Evolutionary conservation across 1,140 invertebrate species (phyloP).

Genomic region (Drosophila lini): DNA sequence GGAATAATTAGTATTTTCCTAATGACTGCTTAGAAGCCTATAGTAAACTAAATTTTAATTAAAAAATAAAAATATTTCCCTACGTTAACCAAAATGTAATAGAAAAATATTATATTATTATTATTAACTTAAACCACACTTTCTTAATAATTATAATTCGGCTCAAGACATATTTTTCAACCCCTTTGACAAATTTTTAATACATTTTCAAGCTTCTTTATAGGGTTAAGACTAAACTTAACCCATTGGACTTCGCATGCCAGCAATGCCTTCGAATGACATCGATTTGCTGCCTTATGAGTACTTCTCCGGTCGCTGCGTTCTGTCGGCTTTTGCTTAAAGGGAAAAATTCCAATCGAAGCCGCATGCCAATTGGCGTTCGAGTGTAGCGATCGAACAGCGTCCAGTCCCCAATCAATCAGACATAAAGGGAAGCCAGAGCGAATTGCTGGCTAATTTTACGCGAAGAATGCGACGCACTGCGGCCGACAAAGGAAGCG

Average conservation of each 20-base stretch:
- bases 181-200: not conserved
- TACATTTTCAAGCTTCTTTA: not conserved
- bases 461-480: constrained; percentile 53
- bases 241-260: constrained; percentile 31
- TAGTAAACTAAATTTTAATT: too few relatives aligned
- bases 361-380: constrained; percentile 33
- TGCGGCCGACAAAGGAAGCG: constrained; percentile 58
- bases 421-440: constrained; percentile 47
- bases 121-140: not conserved
- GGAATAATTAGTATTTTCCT: too few relatives aligned
- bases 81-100: too few relatives aligned
- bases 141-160: not conserved
- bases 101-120: too few relatives aligned
- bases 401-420: constrained; percentile 56
- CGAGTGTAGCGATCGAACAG: constrained; percentile 53
- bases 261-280: constrained; percentile 44
- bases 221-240: not conserved
- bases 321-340: constrained; percentile 67
- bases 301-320: constrained; percentile 15
- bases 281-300: constrained; percentile 33
- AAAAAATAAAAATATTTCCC: too few relatives aligned
- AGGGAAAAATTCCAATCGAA: constrained; percentile 57
- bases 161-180: not conserved
- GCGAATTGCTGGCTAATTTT: constrained; percentile 71
- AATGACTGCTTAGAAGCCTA: too few relatives aligned